Evolutionary conservation across 2,113 vertebrate genomes (phyloP), one percentile per base, ranked within the genome.

Genomic region (Ceyx cyanopectus): DNA sequence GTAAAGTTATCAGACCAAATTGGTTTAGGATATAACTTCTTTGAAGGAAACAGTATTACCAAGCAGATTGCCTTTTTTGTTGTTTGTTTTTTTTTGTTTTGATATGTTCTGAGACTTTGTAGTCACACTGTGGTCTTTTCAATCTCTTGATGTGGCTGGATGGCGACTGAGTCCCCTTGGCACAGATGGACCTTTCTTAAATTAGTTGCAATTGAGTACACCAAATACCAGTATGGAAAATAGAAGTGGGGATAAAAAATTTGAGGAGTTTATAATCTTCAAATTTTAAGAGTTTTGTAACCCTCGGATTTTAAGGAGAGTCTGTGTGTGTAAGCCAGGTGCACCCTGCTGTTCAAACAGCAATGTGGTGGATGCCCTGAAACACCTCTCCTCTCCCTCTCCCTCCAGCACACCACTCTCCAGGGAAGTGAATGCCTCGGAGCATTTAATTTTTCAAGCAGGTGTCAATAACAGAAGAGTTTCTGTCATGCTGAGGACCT

Each of bases 361-460:
- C n/a, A 48, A 84, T 70, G 48, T 3, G 2, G 29, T 46, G 32
- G 45, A 34, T 50, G 79, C 41, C 45, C 56, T 21, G 23, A 66
- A 80, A 45, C 7, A 32, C 14, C 60, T 84, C 63, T 81, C 17
- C 24, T 68, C 45, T 2, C 2, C 85, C 53, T 87, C 26, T 93
- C 40, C 11, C 45, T 15, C 21, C 5, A 7, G 34, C 23, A 16
- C 1, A 0, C 20, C 21, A 13, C 29, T 80, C 75, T 53, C 72
- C 51, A 66, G 90, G 92, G 85, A 85, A 37, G 14, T 6, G 20
- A 80, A 62, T 50, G 54, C 54, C 58, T 58, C 0, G 0, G 20
- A 85, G 51, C 66, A 77, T 90, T 90, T 84, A 10, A 87, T 96
- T 95, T 91, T 92, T 90, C 75, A 91, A 88, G 81, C 12, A 43